phyloP scores from a whole-genome alignment of 2,797 vertebrate species.

The Antennarius maculatus region DNA sequence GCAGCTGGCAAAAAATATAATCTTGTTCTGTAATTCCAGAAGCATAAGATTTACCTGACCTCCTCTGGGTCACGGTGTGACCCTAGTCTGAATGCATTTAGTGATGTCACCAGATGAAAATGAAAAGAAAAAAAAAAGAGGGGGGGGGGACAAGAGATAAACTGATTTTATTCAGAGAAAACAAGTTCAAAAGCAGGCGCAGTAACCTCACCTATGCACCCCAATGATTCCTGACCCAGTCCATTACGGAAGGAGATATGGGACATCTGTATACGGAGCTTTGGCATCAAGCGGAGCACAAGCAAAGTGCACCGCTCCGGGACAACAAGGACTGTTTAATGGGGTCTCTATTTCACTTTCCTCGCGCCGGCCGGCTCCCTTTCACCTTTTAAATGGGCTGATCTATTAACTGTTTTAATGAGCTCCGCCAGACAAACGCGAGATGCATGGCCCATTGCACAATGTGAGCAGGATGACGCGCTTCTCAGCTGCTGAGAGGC shows the following conservation, averaged over 20 bases:
- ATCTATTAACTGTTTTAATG: slow-evolving; percentile 89
- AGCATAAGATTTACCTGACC: not conserved
- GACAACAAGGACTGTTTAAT: slow-evolving; percentile 75
- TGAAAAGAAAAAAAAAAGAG: not conserved
- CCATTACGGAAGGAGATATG: slow-evolving; percentile 54
- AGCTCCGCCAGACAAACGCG: slow-evolving; percentile 81
- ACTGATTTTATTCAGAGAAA: not conserved
- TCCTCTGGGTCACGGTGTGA: not conserved
- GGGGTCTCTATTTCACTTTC: slow-evolving; percentile 72
- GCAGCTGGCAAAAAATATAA: not conserved
- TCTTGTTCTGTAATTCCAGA: not conserved
- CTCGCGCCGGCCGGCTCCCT: slow-evolving; percentile 70
- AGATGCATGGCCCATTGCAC: slow-evolving; percentile 79
- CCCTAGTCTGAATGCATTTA: not conserved
- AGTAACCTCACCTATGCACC: slow-evolving; percentile 18
- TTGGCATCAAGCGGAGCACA: slow-evolving; percentile 55
- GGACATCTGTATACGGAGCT: slow-evolving; percentile 53
- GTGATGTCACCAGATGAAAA: not conserved
- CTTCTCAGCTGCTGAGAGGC: slow-evolving; percentile 66
- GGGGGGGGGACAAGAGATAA: not conserved
- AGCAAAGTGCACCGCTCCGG: slow-evolving; percentile 55
- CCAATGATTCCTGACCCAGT: slow-evolving; percentile 46
- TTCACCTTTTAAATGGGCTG: slow-evolving; percentile 84
- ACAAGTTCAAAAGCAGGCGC: slow-evolving; percentile 14
- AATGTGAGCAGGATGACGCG: slow-evolving; percentile 72